Percentiles rank a stretch among this genome's conserved stretches.
phyloP scores from a whole-genome alignment of 2,888 invertebrate species.

The Andricus curvator region DNA sequence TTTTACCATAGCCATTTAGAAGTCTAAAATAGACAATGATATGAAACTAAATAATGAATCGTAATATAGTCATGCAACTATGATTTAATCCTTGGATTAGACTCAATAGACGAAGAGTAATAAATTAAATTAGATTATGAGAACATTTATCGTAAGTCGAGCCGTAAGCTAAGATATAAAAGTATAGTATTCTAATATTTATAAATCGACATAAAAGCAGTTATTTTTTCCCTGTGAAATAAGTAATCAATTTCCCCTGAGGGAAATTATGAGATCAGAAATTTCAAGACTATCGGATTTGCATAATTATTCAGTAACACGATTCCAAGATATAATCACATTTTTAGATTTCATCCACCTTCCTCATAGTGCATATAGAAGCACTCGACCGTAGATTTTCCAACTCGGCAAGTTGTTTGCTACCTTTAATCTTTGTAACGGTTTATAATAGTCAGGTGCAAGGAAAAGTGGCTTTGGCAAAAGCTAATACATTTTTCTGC shows the following conservation, averaged over 20 bases:
- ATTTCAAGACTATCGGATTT: slow-evolving; percentile 6
- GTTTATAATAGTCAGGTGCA: slow-evolving; percentile 14
- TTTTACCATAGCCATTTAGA: too few relatives aligned
- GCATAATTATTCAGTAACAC: not conserved
- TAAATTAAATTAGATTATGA: too few relatives aligned
- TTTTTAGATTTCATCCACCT: not conserved
- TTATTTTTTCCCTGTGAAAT: not conserved
- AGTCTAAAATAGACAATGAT: too few relatives aligned
- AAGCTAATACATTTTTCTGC: not conserved
- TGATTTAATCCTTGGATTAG: too few relatives aligned
- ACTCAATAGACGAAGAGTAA: too few relatives aligned
- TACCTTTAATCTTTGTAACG: slow-evolving; percentile 12
- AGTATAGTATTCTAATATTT: not conserved
- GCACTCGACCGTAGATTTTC: slow-evolving; percentile 13
- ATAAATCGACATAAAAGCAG: not conserved
- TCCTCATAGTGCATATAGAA: not conserved
- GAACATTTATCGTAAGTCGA: too few relatives aligned
- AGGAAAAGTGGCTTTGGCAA: slow-evolving; percentile 8
- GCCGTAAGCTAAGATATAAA: too few relatives aligned
- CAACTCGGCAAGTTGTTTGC: slow-evolving; percentile 2
- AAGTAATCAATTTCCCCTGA: slow-evolving; percentile 1
- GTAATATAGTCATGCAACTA: too few relatives aligned
- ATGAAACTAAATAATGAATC: too few relatives aligned
- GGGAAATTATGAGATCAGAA: slow-evolving; percentile 27
- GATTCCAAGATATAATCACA: slow-evolving; percentile 3